phyloP scores from a whole-genome alignment of 2,113 vertebrate species.

The Campylomormyrus numenius region DNA sequence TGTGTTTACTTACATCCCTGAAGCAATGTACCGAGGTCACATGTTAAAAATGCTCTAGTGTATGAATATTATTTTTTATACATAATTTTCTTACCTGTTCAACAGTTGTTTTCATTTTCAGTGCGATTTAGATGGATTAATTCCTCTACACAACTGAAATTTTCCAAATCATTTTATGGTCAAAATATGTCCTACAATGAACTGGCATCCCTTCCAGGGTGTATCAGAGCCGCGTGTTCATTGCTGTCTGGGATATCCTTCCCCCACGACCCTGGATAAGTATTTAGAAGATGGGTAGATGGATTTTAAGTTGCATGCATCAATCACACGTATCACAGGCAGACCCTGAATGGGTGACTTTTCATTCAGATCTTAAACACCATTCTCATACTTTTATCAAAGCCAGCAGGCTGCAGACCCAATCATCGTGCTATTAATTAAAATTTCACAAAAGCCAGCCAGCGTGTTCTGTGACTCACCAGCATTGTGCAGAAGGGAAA shows the following conservation, averaged over 20 bases:
- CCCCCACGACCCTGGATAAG: neutral
- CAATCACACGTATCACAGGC: neutral
- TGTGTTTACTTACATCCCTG: neutral
- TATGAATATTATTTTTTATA: neutral
- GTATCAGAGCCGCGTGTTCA: neutral
- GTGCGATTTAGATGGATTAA: neutral
- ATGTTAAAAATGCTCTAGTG: neutral
- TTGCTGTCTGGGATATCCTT: neutral
- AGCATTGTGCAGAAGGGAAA: neutral
- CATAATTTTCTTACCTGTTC: neutral
- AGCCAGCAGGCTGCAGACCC: neutral
- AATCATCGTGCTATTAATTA: neutral
- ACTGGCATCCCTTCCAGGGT: neutral
- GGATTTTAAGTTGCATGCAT: neutral
- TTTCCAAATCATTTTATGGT: neutral
- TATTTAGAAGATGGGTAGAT: neutral
- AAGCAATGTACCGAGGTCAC: neutral
- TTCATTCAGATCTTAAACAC: neutral
- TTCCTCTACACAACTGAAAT: neutral
- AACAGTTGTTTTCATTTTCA: neutral
- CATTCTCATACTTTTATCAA: neutral
- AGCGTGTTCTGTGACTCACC: neutral
- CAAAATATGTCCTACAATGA: neutral
- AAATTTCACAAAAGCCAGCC: slow-evolving; percentile 3
- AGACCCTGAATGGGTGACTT: neutral